Evolutionary conservation across 1,140 invertebrate species (phyloP).

Genomic region (Diorhabda elongata): DNA sequence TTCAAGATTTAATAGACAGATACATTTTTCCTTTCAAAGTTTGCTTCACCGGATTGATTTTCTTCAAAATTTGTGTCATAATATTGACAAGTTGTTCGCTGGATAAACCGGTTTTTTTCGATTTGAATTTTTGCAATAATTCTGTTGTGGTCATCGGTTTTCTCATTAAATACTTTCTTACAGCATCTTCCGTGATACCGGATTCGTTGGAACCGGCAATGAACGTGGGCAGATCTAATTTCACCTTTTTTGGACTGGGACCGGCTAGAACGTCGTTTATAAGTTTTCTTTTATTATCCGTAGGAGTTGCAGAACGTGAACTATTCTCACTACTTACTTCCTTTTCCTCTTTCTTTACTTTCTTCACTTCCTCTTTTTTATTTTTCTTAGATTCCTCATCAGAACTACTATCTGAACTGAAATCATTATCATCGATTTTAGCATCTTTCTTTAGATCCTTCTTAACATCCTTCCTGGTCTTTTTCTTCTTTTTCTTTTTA

Average conservation of each 20-base stretch:
- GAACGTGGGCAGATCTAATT: constrained; percentile 49
- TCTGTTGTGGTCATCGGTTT: constrained; percentile 97
- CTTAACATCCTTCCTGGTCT: constrained; percentile 60
- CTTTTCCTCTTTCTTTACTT: constrained; percentile 47
- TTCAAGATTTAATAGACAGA: constrained; percentile 71
- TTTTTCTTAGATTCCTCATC: constrained; percentile 58
- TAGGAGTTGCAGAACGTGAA: constrained; percentile 62
- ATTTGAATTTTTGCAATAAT: constrained; percentile 90
- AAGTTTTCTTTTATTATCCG: constrained; percentile 44
- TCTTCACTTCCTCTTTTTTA: constrained; percentile 44
- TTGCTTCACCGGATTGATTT: constrained; percentile 89
- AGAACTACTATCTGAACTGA: constrained; percentile 71
- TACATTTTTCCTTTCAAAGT: constrained; percentile 94
- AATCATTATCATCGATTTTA: constrained; percentile 57
- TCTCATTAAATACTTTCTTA: constrained; percentile 85
- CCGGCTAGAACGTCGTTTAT: constrained; percentile 36
- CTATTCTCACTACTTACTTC: constrained; percentile 50
- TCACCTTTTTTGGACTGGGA: constrained; percentile 58
- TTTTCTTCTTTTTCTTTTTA: constrained; percentile 59
- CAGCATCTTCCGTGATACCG: constrained; percentile 90
- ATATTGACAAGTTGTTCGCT: constrained; percentile 86
- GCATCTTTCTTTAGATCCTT: constrained; percentile 48
- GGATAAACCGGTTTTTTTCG: constrained; percentile 85
- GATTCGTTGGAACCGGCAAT: constrained; percentile 61
- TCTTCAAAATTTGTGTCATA: constrained; percentile 92